A percentile compares a stretch with the other conserved stretches of the same genome.
Evolutionary conservation across 2,888 invertebrate species (phyloP).

Genomic region (Drosophila sordidula): DNA sequence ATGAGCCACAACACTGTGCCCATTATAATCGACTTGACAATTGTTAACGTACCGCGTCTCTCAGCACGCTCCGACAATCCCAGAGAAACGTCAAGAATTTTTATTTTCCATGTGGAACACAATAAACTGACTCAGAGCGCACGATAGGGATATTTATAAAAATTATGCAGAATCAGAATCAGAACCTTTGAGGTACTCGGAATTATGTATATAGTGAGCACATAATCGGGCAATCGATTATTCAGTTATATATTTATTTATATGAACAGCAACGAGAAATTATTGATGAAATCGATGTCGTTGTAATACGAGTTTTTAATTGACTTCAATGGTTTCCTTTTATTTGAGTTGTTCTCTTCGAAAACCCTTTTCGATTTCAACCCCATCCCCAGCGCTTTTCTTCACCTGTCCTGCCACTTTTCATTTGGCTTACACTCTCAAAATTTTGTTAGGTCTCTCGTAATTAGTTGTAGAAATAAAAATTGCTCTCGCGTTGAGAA

Average conservation of each 20-base stretch:
- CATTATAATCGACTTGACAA: slow-evolving; percentile 53
- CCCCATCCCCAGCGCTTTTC: slow-evolving; percentile 2
- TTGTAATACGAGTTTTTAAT: too few relatives aligned
- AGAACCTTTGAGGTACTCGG: neutral
- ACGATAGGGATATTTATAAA: slow-evolving; percentile 20
- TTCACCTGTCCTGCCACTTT: slow-evolving; percentile 22
- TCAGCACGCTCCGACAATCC: slow-evolving; percentile 11
- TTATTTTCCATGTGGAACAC: slow-evolving; percentile 25
- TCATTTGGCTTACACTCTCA: slow-evolving; percentile 19
- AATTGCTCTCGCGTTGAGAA: slow-evolving; percentile 30
- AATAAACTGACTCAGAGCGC: slow-evolving; percentile 31
- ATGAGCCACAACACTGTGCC: slow-evolving; percentile 33
- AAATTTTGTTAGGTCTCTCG: slow-evolving; percentile 20
- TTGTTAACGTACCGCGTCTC: slow-evolving; percentile 27
- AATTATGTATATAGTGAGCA: too few relatives aligned
- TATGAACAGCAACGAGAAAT: too few relatives aligned
- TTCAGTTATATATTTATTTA: too few relatives aligned
- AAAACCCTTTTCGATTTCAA: too few relatives aligned
- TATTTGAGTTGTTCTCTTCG: too few relatives aligned
- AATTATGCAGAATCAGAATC: slow-evolving; percentile 4
- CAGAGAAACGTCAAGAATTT: slow-evolving; percentile 12
- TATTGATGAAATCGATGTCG: too few relatives aligned
- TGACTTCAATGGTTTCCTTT: too few relatives aligned
- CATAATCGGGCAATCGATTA: too few relatives aligned
- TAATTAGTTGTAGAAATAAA: slow-evolving; percentile 16